phyloP scores from a whole-genome alignment of 2,797 vertebrate species.

The Nothura maculosa region DNA sequence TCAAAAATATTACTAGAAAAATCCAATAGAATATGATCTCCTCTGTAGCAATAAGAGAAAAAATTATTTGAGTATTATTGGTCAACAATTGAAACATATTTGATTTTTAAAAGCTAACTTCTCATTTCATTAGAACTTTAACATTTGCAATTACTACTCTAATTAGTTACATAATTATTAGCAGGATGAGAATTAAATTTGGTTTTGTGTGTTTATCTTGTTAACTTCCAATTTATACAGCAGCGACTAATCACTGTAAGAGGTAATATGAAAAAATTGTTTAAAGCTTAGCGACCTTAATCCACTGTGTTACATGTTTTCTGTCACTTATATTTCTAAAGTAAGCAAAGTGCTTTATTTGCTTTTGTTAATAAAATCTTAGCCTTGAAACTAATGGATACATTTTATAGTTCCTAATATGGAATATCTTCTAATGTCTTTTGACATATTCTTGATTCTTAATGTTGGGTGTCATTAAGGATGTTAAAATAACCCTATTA shows the following conservation, averaged over 20 bases:
- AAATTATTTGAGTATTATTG: neutral
- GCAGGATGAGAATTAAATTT: neutral
- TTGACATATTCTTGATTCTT: neutral
- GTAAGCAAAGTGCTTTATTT: neutral
- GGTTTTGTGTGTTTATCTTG: neutral
- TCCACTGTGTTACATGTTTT: neutral
- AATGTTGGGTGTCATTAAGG: neutral
- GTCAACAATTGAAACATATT: neutral
- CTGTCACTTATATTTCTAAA: neutral
- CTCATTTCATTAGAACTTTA: neutral
- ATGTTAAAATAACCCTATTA: neutral
- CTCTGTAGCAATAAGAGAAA: neutral
- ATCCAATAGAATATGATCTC: neutral
- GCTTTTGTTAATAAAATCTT: neutral
- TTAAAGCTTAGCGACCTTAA: neutral
- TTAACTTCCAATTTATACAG: neutral
- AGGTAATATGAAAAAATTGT: neutral
- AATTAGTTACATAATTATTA: neutral
- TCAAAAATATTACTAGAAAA: neutral
- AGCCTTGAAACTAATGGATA: neutral
- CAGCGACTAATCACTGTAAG: neutral
- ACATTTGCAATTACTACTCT: neutral
- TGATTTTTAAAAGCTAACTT: neutral
- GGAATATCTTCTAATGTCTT: neutral
- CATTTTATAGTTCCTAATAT: neutral